Evolutionary conservation across 2,888 invertebrate species (phyloP).

Genomic region (Rhaphigaster nebulosa): DNA sequence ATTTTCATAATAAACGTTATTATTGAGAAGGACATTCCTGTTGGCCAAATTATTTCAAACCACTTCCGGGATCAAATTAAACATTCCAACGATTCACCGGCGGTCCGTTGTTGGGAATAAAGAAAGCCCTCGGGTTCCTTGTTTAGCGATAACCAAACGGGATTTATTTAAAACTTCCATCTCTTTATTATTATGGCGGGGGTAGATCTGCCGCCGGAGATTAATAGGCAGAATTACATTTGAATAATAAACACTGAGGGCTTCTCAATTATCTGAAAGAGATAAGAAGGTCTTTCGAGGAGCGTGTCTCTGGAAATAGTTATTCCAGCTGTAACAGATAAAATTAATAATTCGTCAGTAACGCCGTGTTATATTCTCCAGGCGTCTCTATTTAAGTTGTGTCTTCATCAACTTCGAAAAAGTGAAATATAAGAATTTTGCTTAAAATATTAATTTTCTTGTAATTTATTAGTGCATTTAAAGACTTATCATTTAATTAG

Average conservation of each 20-base stretch:
- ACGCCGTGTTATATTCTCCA: not conserved
- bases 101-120: not conserved
- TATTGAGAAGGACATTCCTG: not conserved
- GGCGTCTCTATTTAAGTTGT: not conserved
- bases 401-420: not conserved
- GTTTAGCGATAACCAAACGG: constrained; percentile 28
- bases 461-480: no score
- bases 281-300: not conserved
- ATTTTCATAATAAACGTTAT: constrained; percentile 25
- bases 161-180: constrained; percentile 24
- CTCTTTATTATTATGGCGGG: not conserved
- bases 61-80: constrained; percentile 8
- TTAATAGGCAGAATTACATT: constrained; percentile 30
- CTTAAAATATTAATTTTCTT: no score
- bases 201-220: not conserved
- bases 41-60: constrained; percentile 13
- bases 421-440: not conserved
- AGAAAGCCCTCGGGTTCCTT: not conserved
- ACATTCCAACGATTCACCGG: constrained; percentile 19
- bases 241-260: constrained; percentile 27
- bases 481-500: no score
- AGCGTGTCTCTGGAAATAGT: not conserved
- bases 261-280: constrained; percentile 35
- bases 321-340: not conserved
- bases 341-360: not conserved